Base-by-base conservation (phyloP, 2,888 invertebrate species). In the Apomyelois bistriatella region DNA sequence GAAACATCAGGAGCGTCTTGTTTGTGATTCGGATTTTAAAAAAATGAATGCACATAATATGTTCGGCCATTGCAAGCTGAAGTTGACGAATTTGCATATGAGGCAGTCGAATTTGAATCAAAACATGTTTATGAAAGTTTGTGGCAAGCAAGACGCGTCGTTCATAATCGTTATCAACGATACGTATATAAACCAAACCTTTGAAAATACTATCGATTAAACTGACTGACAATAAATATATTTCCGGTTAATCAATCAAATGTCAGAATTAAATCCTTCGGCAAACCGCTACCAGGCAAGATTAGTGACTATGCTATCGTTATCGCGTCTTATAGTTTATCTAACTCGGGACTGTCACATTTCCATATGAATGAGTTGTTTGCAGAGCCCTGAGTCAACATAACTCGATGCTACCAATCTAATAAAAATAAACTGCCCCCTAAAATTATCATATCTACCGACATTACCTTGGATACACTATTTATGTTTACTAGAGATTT, bases 1-100 rank as follows among this genome's bases (percentile, higher is more conserved):
- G 57, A 66, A 72, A 64, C 68, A 69, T 70, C 65, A 58, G 68
- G 65, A 61, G 60, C 58, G 61, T 65, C 65, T 66, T 65, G 62
- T 68, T 67, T 71, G 61, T 65, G 72, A 69, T 63, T 60, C 60
- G 70, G 72, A 69, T 74, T n/a, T n/a, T 72, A 77, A 77, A 78
- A 77, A 82, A 85, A 87, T 84, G 80, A 79, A 88, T 88, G 87
- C 81, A 85, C 86, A 86, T 85, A 85, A 79, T 77, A 85, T 5
- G 22, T 85, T 85, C 85, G 82, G 78, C 82, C 80, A 76, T n/a
- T n/a, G 76, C 70, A 76, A 82, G 71, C 72, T 68, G 64, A 65
- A 60, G 67, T 67, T 67, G 66, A 60, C 58, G 58, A 63, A 84
- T 88, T 86, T 81, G 76, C 86, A 85, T 87, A 74, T 68, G 76